These are phyloP conservation scores for Pelobates cultripes DNA, from an alignment of 2,797 vertebrate species.

Conservation along the genomic window DNA sequence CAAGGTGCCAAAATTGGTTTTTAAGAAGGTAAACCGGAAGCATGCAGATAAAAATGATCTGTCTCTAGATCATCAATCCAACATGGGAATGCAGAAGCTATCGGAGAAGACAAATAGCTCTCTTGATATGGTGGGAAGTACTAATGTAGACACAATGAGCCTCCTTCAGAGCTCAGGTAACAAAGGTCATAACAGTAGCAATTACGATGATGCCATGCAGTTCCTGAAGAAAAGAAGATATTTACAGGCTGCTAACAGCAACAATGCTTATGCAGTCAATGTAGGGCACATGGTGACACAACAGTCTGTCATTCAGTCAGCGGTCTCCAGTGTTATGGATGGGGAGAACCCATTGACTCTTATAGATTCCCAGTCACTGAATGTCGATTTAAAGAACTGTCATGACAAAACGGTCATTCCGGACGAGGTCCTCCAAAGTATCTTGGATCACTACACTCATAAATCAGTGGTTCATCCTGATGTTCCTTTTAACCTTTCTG, in stretches of 20 bases:
- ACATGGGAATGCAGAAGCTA: slow-evolving; percentile 85
- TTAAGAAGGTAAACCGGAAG: slow-evolving; percentile 91
- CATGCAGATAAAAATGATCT: slow-evolving; percentile 85
- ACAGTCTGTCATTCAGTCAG: slow-evolving; percentile 90
- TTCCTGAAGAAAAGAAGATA: slow-evolving; percentile 98
- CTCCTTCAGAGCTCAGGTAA: slow-evolving; percentile 85
- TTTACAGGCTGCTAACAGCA: slow-evolving; percentile 88
- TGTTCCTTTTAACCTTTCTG: slow-evolving; percentile 90
- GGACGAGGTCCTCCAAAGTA: slow-evolving; percentile 96
- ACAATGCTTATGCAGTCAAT: slow-evolving; percentile 86
- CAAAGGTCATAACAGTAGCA: slow-evolving; percentile 89
- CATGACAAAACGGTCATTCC: slow-evolving; percentile 98
- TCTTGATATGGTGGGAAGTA: slow-evolving; percentile 79
- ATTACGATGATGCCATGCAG: slow-evolving; percentile 98
- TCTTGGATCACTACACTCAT: slow-evolving; percentile 96
- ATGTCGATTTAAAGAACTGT: slow-evolving; percentile 86
- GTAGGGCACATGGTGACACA: slow-evolving; percentile 90
- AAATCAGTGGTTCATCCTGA: slow-evolving; percentile 92
- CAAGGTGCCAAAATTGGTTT: slow-evolving; percentile 89
- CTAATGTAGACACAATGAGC: slow-evolving; percentile 82
- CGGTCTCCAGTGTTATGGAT: slow-evolving; percentile 85
- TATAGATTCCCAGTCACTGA: slow-evolving; percentile 86
- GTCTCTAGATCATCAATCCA: slow-evolving; percentile 80
- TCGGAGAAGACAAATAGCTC: slow-evolving; percentile 80
- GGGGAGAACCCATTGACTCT: slow-evolving; percentile 88